Percentiles rank a stretch among this genome's conserved stretches.
These are phyloP conservation scores for Disparrhopalites patrizii DNA, from an alignment of 2,888 invertebrate species.

Conservation along the genomic window DNA sequence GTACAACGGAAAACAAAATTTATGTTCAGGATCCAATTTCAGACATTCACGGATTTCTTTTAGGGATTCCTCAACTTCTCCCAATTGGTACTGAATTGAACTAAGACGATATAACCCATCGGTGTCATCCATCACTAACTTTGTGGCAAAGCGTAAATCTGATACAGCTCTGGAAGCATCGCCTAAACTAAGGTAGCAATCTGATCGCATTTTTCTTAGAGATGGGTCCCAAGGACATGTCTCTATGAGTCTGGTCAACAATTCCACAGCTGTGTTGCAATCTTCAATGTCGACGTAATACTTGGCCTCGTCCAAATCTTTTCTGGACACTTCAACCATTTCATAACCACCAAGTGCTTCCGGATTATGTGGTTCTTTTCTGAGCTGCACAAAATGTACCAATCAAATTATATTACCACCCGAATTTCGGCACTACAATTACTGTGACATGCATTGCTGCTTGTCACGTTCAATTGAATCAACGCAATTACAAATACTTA, in stretches of 20 bases:
- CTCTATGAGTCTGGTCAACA: conserved; percentile 50
- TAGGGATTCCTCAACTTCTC: conserved; percentile 63
- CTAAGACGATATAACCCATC: conserved; percentile 79
- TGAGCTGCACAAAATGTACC: conserved; percentile 55
- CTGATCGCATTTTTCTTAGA: conserved; percentile 78
- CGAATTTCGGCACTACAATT: no score
- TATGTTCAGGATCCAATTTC: conserved; percentile 95
- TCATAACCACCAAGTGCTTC: conserved; percentile 70
- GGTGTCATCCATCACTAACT: conserved; percentile 87
- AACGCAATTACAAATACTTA: conserved; percentile 57
- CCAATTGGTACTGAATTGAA: conserved; percentile 78
- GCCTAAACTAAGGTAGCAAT: conserved; percentile 73
- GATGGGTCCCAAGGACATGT: conserved; percentile 82
- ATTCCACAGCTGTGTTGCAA: conserved; percentile 61
- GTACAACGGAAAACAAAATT: conserved; percentile 82
- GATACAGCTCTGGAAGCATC: conserved; percentile 82
- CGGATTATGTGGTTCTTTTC: conserved; percentile 69
- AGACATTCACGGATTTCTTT: conserved; percentile 90
- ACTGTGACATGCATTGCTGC: neutral
- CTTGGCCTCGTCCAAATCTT: conserved; percentile 64
- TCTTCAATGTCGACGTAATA: conserved; percentile 60
- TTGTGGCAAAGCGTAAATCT: conserved; percentile 85
- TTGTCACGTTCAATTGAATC: neutral
- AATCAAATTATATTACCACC: neutral
- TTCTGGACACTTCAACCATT: conserved; percentile 62